Evolutionary conservation across 2,797 vertebrate species (phyloP).

Genomic region (Chloroceryle inda): DNA sequence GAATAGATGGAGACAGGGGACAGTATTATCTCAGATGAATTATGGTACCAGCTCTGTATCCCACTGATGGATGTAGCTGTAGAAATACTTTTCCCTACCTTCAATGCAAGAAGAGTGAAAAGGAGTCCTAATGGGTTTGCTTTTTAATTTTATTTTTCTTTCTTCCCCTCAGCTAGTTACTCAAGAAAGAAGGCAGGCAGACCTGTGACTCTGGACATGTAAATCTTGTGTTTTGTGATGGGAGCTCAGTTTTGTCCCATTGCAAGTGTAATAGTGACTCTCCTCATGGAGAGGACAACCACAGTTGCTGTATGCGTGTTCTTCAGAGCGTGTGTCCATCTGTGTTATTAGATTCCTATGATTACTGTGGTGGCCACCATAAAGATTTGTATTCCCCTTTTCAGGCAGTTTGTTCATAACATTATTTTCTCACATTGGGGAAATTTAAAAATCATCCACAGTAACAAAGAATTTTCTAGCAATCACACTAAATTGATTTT

Average conservation of each 20-base stretch:
- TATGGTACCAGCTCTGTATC: background rate
- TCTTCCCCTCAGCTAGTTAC: background rate
- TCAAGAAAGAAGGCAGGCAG: background rate
- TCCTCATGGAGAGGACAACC: background rate
- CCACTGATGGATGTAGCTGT: background rate
- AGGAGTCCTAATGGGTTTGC: background rate
- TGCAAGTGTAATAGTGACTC: background rate
- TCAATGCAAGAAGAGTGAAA: background rate
- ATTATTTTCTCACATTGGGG: background rate
- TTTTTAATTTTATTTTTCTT: no score
- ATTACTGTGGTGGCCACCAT: background rate
- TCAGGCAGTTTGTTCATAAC: background rate
- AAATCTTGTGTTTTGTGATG: background rate
- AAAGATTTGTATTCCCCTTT: background rate
- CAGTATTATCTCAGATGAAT: background rate
- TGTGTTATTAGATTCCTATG: background rate
- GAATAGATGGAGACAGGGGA: background rate
- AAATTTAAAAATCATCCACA: background rate
- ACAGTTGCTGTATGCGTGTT: background rate
- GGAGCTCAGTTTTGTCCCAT: background rate
- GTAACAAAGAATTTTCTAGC: background rate
- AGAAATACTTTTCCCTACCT: background rate
- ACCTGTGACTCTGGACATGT: background rate
- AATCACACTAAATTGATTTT: background rate
- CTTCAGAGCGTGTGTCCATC: background rate